Base-by-base conservation (phyloP, 2,113 vertebrate genomes). In the Oophaga pumilio region DNA sequence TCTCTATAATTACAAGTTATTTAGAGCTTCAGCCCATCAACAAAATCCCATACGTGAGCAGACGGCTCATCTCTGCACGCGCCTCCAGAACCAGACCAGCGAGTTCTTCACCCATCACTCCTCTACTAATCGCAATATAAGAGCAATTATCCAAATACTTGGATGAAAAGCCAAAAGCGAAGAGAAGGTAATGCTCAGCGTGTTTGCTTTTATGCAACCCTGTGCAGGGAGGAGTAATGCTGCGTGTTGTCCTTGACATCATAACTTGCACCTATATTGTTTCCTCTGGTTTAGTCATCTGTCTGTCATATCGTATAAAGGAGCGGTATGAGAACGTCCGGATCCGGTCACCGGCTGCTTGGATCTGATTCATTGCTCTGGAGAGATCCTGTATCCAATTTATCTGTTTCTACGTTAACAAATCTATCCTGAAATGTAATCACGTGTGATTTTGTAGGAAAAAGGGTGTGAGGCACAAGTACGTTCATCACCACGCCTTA, bases 261-360 rank as follows among this genome's bases (percentile, higher is more conserved):
- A 64, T 17, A 18, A 50, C 13, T 17, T 24, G 18, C 62, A 64
- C n/a, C 22, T 64, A 73, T 71, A 33, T 60, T 60, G 28, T 74
- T 85, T 43, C 78, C 52, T 22, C 53, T 24, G 4, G 56, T 73
- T 88, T 88, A 88, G 86, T 88, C 80, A 87, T 82, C 8, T 53
- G n/a, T 74, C 78, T 82, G 86, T 88, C 79, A 82, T 83, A 79
- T 88, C 79, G 66, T 83, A 56, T 14, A 33, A 74, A 66, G 86
- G 79, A 76, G 80, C 52, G 86, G 59, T 60, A 73, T 64, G 62
- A 62, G 69, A 83, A 76, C n/a, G 64, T 52, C 64, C 62, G 33
- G n/a, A 13, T 57, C 2, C 66, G 78, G 79, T 87, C 77, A 59
- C 85, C 57, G 14, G 74, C 79, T 81, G 20, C 20, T 62, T 17